Base-by-base conservation (phyloP, 2,113 vertebrate genomes). In the Herpetotheres cachinnans region DNA sequence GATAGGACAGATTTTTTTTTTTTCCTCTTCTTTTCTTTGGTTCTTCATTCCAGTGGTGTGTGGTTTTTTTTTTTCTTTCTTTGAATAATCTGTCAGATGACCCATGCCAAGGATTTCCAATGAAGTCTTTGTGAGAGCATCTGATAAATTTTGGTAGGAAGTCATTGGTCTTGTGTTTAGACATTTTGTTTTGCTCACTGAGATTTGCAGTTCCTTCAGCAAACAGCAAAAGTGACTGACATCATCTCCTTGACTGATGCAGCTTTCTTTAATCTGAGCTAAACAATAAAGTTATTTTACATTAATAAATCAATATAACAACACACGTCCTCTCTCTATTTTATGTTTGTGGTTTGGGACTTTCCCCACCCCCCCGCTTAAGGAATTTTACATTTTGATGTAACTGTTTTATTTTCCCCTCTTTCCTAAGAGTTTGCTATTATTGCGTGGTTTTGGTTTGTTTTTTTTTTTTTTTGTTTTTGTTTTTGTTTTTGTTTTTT, bases 71-170 rank as follows among this genome's bases (percentile, higher is more conserved):
- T 22, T 83, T 81, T 79, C 18, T 46, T 87, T 50, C 25, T 69
- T 83, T 81, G 34, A 73, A 40, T 94, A 69, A 40, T 83, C 55
- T 81, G 58, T 89, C 58, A 61, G 16, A 52, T 96, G n/a, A 55
- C 36, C 72, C 32, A 17, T 69, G 77, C 80, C 72, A 90, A 50
- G 54, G 71, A 49, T 92, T 95, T 89, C 55, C 76, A 95, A 47
- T 74, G 80, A 91, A 87, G 83, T 74, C 38, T 86, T 91, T 89
- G 91, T 96, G 59, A 94, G 10, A 84, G n/a, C 59, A 74, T 92
- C 80, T 96, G 91, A 96, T 95, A 89, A 89, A 96, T 97, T 95
- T 89, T 95, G 77, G 40, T 96, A 96, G 94, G 91, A 97, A 96
- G 86, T 95, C n/a, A 89, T 96, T 0, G 24, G n/a, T 96, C 94